A percentile compares a stretch with the other conserved stretches of the same genome.
Conservation (phyloP, 1,140 invertebrate species). For the Pseudomyrmex concolor region DNA sequence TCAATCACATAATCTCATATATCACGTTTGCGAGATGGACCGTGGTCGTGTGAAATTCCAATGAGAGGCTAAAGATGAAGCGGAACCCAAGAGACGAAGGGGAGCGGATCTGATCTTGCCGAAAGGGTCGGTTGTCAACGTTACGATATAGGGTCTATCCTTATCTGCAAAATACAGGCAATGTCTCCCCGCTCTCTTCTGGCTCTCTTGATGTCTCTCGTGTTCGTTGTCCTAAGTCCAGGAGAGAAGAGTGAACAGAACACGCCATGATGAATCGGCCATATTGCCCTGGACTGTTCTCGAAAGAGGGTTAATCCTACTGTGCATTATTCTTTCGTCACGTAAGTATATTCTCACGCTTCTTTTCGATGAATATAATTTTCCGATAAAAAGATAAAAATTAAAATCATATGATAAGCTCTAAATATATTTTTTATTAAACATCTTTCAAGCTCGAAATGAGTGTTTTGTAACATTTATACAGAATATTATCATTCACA, state of each 20-base stretch:
- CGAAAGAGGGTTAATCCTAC: constrained; percentile 65
- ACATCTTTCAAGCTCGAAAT: too few relatives aligned
- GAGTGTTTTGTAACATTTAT: neutral
- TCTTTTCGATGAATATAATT: neutral
- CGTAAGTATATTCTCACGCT: constrained; percentile 1
- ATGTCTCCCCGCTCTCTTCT: constrained; percentile 66
- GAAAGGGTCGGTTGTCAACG: constrained; percentile 60
- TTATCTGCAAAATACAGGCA: constrained; percentile 82
- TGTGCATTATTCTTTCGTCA: neutral
- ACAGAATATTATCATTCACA: neutral
- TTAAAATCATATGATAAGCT: neutral
- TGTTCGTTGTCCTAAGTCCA: constrained; percentile 62
- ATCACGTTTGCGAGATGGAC: constrained; percentile 11
- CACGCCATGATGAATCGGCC: constrained; percentile 84
- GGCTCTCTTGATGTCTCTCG: constrained; percentile 45
- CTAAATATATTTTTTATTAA: too few relatives aligned
- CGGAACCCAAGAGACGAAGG: constrained; percentile 5
- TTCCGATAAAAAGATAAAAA: neutral
- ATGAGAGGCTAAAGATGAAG: constrained; percentile 27
- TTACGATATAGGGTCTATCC: constrained; percentile 81
- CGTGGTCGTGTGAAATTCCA: constrained; percentile 39
- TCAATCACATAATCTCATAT: constrained; percentile 33
- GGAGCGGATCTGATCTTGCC: constrained; percentile 53
- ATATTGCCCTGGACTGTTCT: constrained; percentile 77
- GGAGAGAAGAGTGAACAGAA: constrained; percentile 67